Evolutionary conservation across 2,113 vertebrate species (phyloP).

Genomic region (Nipponia nippon): DNA sequence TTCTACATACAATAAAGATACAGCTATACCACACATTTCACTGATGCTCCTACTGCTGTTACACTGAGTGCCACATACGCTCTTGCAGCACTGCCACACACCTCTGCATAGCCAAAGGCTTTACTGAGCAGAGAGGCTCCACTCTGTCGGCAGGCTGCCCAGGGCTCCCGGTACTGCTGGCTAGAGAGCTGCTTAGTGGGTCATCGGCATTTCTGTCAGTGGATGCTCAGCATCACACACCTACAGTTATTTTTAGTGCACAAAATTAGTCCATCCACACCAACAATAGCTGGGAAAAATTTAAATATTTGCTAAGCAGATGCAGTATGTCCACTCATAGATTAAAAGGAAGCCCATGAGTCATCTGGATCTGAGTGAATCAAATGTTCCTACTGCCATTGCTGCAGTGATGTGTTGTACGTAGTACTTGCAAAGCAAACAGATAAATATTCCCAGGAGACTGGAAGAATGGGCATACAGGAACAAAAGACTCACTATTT

Average conservation of each 20-base stretch:
- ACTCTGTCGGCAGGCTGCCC: neutral
- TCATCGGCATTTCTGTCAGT: neutral
- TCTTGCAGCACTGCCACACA: neutral
- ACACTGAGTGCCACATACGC: fast-evolving
- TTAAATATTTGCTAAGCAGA: neutral
- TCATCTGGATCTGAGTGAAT: neutral
- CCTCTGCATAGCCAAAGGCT: neutral
- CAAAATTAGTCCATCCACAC: neutral
- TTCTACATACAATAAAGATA: neutral
- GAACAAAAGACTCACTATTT: neutral
- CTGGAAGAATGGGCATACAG: neutral
- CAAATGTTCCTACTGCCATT: neutral
- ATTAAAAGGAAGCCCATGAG: neutral
- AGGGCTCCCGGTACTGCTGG: neutral
- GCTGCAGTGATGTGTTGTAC: neutral
- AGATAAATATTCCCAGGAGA: neutral
- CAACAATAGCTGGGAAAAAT: neutral
- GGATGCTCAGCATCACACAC: neutral
- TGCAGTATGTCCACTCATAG: neutral
- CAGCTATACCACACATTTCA: neutral
- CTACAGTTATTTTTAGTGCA: neutral
- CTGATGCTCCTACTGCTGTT: neutral
- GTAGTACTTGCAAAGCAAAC: neutral
- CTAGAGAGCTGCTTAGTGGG: neutral
- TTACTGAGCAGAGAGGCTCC: neutral